These are phyloP conservation scores for Hirudinaria manillensis DNA, from an alignment of 2,888 invertebrate species.

Conservation along the genomic window DNA sequence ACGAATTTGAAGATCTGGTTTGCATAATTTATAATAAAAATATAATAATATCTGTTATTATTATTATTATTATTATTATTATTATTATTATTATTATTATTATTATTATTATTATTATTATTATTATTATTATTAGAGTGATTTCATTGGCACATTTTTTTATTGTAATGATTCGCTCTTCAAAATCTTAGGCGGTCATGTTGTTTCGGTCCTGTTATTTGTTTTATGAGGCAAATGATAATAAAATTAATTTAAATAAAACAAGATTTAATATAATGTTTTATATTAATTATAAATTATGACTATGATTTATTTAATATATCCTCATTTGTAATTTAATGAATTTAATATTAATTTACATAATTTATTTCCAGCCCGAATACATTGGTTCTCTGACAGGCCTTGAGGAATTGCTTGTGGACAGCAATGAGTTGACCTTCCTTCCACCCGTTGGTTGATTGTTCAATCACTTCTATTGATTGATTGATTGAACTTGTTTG, in stretches of 20 bases:
- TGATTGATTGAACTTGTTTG: not conserved
- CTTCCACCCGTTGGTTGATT: constrained; percentile 63
- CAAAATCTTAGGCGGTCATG: too few species aligned
- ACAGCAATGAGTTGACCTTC: constrained; percentile 89
- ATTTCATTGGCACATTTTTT: too few species aligned
- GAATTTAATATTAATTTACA: too few species aligned
- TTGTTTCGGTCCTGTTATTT: too few species aligned
- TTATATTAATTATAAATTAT: too few species aligned
- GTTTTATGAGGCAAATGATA: too few species aligned
- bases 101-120: not conserved
- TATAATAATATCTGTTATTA: not conserved
- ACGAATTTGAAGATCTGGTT: constrained; percentile 34
- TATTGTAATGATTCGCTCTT: too few species aligned
- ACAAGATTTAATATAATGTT: too few species aligned
- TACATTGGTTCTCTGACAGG: constrained; percentile 87
- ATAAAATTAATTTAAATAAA: too few species aligned
- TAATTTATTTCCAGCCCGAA: constrained; percentile 66
- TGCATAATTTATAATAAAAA: not conserved
- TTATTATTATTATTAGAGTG: too few species aligned
- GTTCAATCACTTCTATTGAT: not conserved
- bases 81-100: not conserved
- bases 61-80: not conserved
- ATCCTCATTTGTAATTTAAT: too few species aligned
- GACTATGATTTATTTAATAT: too few species aligned
- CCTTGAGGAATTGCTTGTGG: constrained; percentile 92